A percentile compares a stretch with the other conserved stretches of the same genome.
These are phyloP conservation scores for Barnardius zonarius DNA, from an alignment of 2,113 vertebrate genomes.

Conservation along the genomic window DNA sequence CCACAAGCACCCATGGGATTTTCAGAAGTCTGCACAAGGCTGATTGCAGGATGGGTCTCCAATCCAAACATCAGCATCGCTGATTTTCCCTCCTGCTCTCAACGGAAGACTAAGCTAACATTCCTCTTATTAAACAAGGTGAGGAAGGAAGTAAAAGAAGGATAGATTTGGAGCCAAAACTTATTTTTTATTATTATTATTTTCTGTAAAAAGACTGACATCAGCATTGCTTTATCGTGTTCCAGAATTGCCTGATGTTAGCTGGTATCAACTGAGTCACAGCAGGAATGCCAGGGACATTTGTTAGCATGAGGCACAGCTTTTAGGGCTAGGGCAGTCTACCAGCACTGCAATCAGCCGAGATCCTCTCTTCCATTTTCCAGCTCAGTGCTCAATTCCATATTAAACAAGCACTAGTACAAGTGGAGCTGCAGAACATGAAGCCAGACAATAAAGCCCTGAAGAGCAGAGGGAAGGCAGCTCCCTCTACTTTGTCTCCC, in stretches of 20 bases:
- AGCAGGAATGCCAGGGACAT: conserved; percentile 38
- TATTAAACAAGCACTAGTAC: conserved; percentile 52
- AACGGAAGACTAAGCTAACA: not conserved
- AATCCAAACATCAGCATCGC: not conserved
- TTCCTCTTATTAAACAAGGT: not conserved
- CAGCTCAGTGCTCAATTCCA: conserved; percentile 60
- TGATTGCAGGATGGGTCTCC: not conserved
- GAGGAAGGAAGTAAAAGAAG: not conserved
- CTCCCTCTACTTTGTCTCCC: conserved; percentile 15
- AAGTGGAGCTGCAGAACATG: conserved; percentile 22
- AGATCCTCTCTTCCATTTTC: conserved; percentile 60
- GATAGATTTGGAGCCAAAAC: not conserved
- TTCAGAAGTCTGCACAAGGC: not conserved
- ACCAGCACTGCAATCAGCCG: conserved; percentile 48
- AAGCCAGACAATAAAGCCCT: conserved; percentile 42
- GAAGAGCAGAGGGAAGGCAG: conserved; percentile 9
- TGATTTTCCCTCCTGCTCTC: not conserved
- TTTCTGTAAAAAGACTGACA: not conserved
- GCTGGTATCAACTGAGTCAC: not conserved
- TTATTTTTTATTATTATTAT: not conserved
- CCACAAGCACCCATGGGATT: not conserved
- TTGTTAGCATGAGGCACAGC: conserved; percentile 52
- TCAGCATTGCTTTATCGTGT: not conserved
- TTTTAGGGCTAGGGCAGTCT: conserved; percentile 59
- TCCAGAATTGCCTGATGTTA: conserved; percentile 42